Percentiles rank a stretch among this genome's conserved stretches.
These are phyloP conservation scores for Lamellibrachia columna DNA, from an alignment of 2,888 invertebrate genomes.

Conservation along the genomic window DNA sequence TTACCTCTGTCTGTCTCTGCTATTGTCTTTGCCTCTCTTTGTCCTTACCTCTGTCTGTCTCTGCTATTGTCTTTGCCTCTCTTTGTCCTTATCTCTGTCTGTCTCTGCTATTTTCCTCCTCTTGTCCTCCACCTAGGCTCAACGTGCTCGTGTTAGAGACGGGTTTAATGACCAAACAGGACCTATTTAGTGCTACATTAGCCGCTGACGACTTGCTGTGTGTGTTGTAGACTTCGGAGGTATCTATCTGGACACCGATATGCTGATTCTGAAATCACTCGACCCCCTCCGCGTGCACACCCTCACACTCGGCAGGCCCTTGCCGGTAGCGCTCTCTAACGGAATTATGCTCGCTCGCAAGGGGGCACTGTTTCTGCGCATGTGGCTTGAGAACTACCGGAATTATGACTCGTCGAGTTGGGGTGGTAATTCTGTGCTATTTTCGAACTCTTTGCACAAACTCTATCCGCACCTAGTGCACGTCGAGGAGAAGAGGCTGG, in stretches of 20 bases:
- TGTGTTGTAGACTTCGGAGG: slow-evolving; percentile 38
- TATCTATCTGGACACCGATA: slow-evolving; percentile 41
- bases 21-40: too few species aligned
- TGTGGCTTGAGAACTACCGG: slow-evolving; percentile 33
- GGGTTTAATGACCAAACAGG: too few species aligned
- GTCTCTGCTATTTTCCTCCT: too few species aligned
- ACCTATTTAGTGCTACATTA: background rate
- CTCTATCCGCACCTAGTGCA: slow-evolving; percentile 34
- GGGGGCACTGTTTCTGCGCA: slow-evolving; percentile 33
- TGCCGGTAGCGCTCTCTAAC: slow-evolving; percentile 29
- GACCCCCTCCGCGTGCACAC: slow-evolving; percentile 30
- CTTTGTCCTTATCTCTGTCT: too few species aligned
- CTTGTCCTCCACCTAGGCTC: too few species aligned
- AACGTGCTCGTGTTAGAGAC: too few species aligned
- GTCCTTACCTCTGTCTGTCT: too few species aligned
- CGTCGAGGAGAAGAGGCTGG: slow-evolving; percentile 32
- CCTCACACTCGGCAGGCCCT: slow-evolving; percentile 34
- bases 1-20: too few species aligned
- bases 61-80: too few species aligned
- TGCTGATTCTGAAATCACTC: slow-evolving; percentile 38
- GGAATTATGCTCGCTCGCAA: slow-evolving; percentile 34
- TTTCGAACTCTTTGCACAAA: background rate
- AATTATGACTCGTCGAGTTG: slow-evolving; percentile 28
- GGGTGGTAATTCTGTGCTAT: slow-evolving; percentile 24
- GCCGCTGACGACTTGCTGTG: background rate